phyloP scores from a whole-genome alignment of 2,888 invertebrate genomes.

The Druceiella hillmani region DNA sequence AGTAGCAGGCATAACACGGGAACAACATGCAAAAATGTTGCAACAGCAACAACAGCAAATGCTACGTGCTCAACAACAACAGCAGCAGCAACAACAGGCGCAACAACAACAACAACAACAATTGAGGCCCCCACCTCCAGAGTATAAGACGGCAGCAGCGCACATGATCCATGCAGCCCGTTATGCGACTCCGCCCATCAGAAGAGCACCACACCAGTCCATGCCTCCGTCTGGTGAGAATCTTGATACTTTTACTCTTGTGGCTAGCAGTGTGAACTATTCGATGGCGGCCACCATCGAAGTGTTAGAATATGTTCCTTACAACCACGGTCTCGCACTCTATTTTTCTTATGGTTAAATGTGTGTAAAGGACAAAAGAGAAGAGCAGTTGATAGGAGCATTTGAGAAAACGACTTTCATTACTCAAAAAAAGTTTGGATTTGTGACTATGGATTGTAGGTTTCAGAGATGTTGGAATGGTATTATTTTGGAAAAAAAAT shows the following conservation, averaged over 20 bases:
- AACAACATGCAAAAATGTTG: slow-evolving; percentile 62
- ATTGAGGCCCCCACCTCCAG: slow-evolving; percentile 75
- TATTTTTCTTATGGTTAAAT: too few relatives aligned
- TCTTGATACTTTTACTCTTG: too few relatives aligned
- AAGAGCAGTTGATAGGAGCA: too few relatives aligned
- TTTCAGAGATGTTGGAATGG: too few relatives aligned
- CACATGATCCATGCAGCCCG: slow-evolving; percentile 29
- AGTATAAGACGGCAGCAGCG: slow-evolving; percentile 70
- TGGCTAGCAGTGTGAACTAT: too few relatives aligned
- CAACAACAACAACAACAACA: slow-evolving; percentile 24
- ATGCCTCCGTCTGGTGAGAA: slow-evolving; percentile 66
- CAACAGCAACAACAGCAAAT: slow-evolving; percentile 65
- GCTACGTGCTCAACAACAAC: slow-evolving; percentile 49
- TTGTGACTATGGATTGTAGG: too few relatives aligned
- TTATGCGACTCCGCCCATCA: slow-evolving; percentile 52
- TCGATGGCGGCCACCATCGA: too few relatives aligned
- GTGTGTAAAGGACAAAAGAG: too few relatives aligned
- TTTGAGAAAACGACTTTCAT: too few relatives aligned
- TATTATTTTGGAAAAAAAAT: too few relatives aligned
- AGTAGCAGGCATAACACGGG: slow-evolving; percentile 48
- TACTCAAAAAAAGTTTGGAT: too few relatives aligned
- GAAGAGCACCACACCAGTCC: slow-evolving; percentile 54
- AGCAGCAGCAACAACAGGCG: slow-evolving; percentile 28
- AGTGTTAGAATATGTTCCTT: too few relatives aligned
- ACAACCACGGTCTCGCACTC: neutral